Conservation (phyloP, 2,797 vertebrate genomes). For the Gambusia yucatana region DNA sequence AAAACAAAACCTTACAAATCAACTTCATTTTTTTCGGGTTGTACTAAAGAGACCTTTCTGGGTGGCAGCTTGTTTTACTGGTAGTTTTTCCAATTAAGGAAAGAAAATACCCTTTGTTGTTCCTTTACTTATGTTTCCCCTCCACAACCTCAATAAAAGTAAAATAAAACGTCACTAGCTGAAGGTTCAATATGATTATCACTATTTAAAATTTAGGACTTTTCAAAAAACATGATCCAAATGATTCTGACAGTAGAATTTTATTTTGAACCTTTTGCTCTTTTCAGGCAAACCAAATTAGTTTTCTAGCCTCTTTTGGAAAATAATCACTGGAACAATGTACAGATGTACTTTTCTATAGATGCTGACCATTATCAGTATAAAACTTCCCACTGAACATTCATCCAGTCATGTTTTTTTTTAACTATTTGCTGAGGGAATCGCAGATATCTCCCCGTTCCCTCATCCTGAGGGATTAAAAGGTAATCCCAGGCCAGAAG, state of each 20-base stretch:
- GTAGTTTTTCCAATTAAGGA: background rate
- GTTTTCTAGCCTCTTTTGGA: conserved; percentile 7
- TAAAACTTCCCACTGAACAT: background rate
- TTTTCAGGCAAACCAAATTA: conserved; percentile 2
- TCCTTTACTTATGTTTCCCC: too few species aligned
- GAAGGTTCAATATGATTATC: background rate
- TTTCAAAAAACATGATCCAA: background rate
- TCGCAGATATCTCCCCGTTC: background rate
- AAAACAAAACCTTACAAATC: conserved; percentile 27
- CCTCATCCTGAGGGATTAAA: background rate
- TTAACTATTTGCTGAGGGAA: background rate
- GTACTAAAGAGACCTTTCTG: conserved; percentile 23
- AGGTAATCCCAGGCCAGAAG: too few species aligned
- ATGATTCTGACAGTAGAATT: background rate
- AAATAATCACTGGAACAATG: conserved; percentile 9
- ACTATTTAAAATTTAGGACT: background rate
- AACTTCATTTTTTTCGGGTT: conserved; percentile 33
- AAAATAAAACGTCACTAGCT: background rate
- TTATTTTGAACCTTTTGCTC: background rate
- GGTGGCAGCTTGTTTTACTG: background rate
- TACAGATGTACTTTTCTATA: background rate
- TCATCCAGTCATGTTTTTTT: background rate
- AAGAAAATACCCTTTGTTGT: background rate
- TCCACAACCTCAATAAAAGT: too few species aligned
- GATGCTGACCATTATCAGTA: background rate